A percentile compares a stretch with the other conserved stretches of the same genome.
phyloP scores from a whole-genome alignment of 2,797 vertebrate species.

The Lates japonicus region DNA sequence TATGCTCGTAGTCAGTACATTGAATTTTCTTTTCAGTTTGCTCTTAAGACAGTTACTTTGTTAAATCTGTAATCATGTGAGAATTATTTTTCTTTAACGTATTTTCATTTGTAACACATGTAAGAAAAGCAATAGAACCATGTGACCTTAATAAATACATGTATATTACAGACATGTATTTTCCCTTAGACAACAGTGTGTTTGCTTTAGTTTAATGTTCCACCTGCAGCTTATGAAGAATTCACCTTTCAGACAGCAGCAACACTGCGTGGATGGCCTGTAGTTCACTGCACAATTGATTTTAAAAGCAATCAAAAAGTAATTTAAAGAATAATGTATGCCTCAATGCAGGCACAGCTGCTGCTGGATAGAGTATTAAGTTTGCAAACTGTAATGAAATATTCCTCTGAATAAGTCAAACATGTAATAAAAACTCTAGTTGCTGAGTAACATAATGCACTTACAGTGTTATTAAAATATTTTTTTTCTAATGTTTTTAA shows the following conservation, averaged over 20 bases:
- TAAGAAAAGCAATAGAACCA: not conserved
- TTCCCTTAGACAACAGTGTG: not conserved
- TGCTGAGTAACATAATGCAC: not conserved
- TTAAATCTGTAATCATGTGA: not conserved
- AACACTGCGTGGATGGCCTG: not conserved
- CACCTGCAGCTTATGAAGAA: no score
- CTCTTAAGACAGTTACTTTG: not conserved
- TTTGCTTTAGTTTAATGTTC: not conserved
- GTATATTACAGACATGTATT: not conserved
- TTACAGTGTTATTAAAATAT: not conserved
- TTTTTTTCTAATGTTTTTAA: slow-evolving; percentile 9
- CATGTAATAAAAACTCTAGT: not conserved
- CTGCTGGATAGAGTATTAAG: not conserved
- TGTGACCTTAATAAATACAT: not conserved
- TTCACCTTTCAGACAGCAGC: not conserved
- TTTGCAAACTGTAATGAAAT: slow-evolving; percentile 11
- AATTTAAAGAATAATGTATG: not conserved
- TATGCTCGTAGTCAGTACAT: not conserved
- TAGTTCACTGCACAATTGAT: not conserved
- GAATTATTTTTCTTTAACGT: not conserved
- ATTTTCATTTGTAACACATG: not conserved
- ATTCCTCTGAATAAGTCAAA: not conserved
- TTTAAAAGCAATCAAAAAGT: not conserved
- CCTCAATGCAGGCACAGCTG: not conserved
- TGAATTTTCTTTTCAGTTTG: not conserved